Evolutionary conservation across 1,140 invertebrate genomes (phyloP).

Genomic region (Drosophila simulans): DNA sequence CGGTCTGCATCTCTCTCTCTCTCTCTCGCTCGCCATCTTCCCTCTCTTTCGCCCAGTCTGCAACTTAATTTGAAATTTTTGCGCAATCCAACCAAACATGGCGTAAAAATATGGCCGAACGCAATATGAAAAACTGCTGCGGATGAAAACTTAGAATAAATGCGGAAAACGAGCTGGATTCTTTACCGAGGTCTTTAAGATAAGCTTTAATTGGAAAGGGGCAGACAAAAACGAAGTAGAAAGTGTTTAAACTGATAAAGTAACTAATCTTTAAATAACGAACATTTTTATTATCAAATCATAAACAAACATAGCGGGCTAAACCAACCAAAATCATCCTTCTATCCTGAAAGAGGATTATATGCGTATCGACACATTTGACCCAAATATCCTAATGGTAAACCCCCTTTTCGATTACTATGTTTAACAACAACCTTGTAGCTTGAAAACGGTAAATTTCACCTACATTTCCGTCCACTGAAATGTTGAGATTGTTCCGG

Average conservation of each 20-base stretch:
- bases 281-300: neutral
- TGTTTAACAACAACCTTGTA: constrained; percentile 54
- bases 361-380: constrained; percentile 10
- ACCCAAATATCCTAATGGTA: constrained; percentile 19
- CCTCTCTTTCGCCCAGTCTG: constrained; percentile 26
- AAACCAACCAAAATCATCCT: neutral
- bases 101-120: constrained; percentile 73
- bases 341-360: neutral
- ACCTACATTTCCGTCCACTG: constrained; percentile 53
- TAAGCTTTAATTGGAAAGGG: neutral
- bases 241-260: neutral
- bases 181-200: constrained; percentile 12
- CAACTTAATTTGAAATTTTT: constrained; percentile 84
- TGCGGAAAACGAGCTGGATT: constrained; percentile 38
- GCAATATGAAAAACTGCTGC: constrained; percentile 78
- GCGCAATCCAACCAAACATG: constrained; percentile 81
- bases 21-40: constrained; percentile 1
- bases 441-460: constrained; percentile 52
- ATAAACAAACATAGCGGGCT: neutral
- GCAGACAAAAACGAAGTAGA: neutral
- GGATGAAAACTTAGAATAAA: constrained; percentile 81
- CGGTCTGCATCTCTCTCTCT: neutral
- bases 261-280: neutral
- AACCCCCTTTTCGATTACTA: constrained; percentile 18
- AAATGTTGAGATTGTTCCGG: neutral